Evolutionary conservation across 2,113 vertebrate genomes (phyloP), one percentile per base, ranked within the genome.

Genomic region (Sminthopsis crassicaudata): DNA sequence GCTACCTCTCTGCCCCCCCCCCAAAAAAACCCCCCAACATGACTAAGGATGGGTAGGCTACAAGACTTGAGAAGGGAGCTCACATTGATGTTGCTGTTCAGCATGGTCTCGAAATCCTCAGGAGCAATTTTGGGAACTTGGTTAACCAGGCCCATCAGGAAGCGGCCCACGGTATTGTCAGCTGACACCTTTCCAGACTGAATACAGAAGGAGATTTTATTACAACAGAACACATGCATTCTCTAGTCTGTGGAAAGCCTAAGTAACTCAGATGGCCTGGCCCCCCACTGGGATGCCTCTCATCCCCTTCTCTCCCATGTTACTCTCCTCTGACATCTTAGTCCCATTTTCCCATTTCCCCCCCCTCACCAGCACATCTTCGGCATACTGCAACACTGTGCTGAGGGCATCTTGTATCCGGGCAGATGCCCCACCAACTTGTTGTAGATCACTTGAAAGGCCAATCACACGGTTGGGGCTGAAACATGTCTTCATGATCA

Each of bases 61-160:
- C 89, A 42, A 90, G 50, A 7, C 50, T 52, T 16, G 26, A 84
- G 25, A 1, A 46, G 0, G 23, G 42, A 48, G 98, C 99, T 99
- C 97, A 99, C 99, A 8, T 99, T 99, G 97, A 99, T 99, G 98
- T 99, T 99, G 96, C 99, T 99, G 98, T 99, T 99, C 97, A 99
- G 98, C 99, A 99, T 99, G 97, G 99, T 99, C 98, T 99, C 99
- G 90, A 99, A 99, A 98, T 99, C 99, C 97, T 99, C 99, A 0
- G 99, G 98, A 46, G 99, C 96, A 97, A 99, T 99, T 98, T 99
- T 99, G 95, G 99, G 99, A 89, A 99, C 99, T 95, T 99, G 99
- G 98, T 99, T 99, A 94, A 99, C 99, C 98, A 99, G 98, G 97
- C 99, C 99, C 99, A 99, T 99, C 95, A 99, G 98, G 98, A 99